Conservation (phyloP, 1,140 invertebrate genomes). For the Drosophila kohkoa region DNA sequence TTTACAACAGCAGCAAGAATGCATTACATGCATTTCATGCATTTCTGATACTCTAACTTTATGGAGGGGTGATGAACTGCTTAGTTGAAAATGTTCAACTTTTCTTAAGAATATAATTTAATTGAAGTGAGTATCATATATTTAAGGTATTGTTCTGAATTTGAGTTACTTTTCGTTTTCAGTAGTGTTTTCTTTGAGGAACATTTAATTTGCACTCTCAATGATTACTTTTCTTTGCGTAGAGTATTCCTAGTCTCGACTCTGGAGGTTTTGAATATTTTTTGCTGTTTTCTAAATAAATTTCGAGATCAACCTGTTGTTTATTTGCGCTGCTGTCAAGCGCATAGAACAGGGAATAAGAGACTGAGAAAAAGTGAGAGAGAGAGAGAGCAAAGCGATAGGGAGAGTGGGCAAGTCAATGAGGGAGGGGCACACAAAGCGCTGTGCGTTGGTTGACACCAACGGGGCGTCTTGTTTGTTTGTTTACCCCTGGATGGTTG, state of each 20-base stretch:
- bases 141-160: no score
- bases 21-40: constrained; percentile 54
- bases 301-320: constrained; percentile 66
- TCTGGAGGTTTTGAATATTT: background rate
- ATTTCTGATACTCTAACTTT: constrained; percentile 13
- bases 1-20: constrained; percentile 45
- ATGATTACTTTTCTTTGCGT: background rate
- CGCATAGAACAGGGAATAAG: constrained; percentile 18
- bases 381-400: background rate
- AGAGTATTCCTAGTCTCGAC: constrained; percentile 16
- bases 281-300: constrained; percentile 45
- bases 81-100: no score
- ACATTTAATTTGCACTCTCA: background rate
- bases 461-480: constrained; percentile 65
- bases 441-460: constrained; percentile 49
- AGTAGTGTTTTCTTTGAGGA: background rate
- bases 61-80: background rate
- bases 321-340: constrained; percentile 58
- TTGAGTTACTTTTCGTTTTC: background rate
- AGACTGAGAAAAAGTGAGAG: background rate
- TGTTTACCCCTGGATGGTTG: constrained; percentile 61
- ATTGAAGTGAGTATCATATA: background rate
- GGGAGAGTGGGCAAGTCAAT: background rate
- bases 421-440: constrained; percentile 37
- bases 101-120: background rate